Conservation (phyloP, 1,140 invertebrate genomes). For the Stegodyphus dumicola region DNA sequence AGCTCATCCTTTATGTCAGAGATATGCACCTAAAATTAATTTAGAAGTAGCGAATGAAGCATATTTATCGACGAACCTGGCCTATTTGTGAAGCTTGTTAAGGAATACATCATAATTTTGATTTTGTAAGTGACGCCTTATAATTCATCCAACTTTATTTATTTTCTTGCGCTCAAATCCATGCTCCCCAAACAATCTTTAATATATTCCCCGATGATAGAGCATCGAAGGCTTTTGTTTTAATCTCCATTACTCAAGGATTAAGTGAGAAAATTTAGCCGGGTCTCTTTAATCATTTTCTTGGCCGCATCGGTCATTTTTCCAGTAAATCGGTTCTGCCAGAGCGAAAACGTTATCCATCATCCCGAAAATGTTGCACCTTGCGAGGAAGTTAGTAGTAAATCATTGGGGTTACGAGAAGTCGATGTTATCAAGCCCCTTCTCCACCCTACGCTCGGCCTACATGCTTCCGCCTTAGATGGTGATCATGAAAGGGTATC, state of each 20-base stretch:
- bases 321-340: conserved; percentile 42
- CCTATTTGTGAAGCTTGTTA: too few species aligned
- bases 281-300: conserved; percentile 21
- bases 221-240: conserved; percentile 6
- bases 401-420: conserved; percentile 51
- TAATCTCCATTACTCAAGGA: conserved; percentile 44
- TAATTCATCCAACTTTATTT: too few species aligned
- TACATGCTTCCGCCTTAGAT: not conserved
- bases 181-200: too few species aligned
- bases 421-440: conserved; percentile 38
- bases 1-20: too few species aligned
- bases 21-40: too few species aligned
- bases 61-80: too few species aligned
- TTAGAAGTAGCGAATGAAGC: too few species aligned
- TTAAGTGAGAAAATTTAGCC: conserved; percentile 30
- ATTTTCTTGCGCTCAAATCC: too few species aligned
- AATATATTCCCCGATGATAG: too few species aligned
- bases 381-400: conserved; percentile 19
- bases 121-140: too few species aligned
- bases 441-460: not conserved
- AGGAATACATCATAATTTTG: too few species aligned
- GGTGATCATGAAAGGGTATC: not conserved
- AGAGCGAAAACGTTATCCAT: not conserved
- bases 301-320: conserved; percentile 39
- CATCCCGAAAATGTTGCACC: not conserved